These are phyloP conservation scores for Origma solitaria DNA, from an alignment of 2,113 vertebrate species.

Conservation along the genomic window DNA sequence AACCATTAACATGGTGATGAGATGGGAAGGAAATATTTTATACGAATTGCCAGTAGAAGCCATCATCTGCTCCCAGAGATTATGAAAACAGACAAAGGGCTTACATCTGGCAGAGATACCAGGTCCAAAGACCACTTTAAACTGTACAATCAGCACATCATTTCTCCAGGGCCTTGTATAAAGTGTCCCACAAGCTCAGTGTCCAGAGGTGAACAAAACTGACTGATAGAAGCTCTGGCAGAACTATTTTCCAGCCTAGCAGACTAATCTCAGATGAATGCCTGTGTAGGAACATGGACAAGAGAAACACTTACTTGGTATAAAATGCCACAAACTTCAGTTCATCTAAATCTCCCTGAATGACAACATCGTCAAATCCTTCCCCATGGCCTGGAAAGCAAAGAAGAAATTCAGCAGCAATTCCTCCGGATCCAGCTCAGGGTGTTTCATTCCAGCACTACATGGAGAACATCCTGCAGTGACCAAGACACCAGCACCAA, in stretches of 20 bases:
- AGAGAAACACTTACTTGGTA: slow-evolving; percentile 81
- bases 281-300: background rate
- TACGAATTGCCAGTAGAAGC: background rate
- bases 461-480: background rate
- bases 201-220: background rate
- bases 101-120: background rate
- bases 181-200: background rate
- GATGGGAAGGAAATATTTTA: background rate
- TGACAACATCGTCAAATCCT: slow-evolving; percentile 95
- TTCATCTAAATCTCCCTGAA: slow-evolving; percentile 95
- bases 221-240: background rate
- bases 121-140: background rate
- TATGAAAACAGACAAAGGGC: background rate
- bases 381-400: slow-evolving; percentile 86
- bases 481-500: background rate
- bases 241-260: background rate
- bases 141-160: background rate
- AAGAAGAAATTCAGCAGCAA: background rate
- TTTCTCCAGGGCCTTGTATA: background rate
- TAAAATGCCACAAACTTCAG: slow-evolving; percentile 98
- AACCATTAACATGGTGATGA: background rate
- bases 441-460: background rate
- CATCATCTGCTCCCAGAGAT: background rate
- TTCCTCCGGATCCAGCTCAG: background rate
- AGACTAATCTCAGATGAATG: background rate